Evolutionary conservation across 2,797 vertebrate genomes (phyloP).

Genomic region (Gambelia wislizenii): DNA sequence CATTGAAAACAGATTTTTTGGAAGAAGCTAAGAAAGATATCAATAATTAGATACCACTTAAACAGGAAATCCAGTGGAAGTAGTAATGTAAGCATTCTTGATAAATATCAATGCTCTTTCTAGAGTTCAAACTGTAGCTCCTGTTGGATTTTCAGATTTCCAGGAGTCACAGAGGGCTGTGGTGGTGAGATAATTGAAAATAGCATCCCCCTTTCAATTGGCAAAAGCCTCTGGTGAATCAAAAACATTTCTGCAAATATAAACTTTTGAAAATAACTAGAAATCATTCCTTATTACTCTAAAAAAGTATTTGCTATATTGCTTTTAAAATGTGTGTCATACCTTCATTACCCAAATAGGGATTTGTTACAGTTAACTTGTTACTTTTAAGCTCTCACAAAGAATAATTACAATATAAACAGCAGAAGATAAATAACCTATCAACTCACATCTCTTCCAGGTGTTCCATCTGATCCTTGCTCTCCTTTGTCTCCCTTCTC

Average conservation of each 20-base stretch:
- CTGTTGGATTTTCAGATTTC: accelerated
- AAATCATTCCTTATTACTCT: too few species aligned
- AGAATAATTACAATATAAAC: neutral
- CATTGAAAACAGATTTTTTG: neutral
- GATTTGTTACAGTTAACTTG: neutral
- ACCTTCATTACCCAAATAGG: neutral
- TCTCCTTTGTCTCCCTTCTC: constrained; percentile 80
- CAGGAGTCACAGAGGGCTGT: neutral
- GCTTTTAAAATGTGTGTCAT: neutral
- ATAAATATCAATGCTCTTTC: constrained; percentile 49
- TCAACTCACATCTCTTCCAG: constrained; percentile 77
- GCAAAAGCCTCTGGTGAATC: neutral
- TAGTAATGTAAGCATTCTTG: constrained; percentile 29
- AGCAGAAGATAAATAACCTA: neutral
- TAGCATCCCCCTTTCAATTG: neutral
- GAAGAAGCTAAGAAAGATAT: constrained; percentile 8
- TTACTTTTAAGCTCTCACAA: neutral
- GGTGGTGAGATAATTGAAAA: neutral
- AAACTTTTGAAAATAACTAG: too few species aligned
- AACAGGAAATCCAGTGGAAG: constrained; percentile 46
- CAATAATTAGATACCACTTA: constrained; percentile 24
- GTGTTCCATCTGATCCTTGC: constrained; percentile 75
- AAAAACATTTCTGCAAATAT: too few species aligned
- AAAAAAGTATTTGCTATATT: too few species aligned
- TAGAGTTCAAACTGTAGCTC: constrained; percentile 44